Base-by-base conservation (phyloP, 2,888 invertebrate species). In the Ichneumoninae sp. region DNA sequence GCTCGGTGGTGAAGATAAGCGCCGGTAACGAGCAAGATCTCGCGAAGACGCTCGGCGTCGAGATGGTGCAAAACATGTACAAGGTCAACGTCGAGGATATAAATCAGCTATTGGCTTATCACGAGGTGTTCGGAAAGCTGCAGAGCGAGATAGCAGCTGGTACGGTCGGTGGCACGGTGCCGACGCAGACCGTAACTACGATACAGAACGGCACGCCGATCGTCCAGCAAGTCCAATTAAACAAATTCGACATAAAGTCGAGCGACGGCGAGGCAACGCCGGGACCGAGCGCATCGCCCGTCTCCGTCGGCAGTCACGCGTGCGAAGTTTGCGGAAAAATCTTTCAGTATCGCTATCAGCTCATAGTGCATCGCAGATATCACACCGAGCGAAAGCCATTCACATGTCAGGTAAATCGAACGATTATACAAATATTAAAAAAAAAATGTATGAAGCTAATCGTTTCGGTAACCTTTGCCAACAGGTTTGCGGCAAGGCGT, bases 301-400 rank as follows among this genome's bases (percentile, higher is more conserved):
- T 95, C 2, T 94, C 95, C 19, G 94, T 94, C 40, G 96, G 96
- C 26, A 95, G 95, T 86, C 97, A 97, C 93, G 95, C 96, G 22
- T 97, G 97, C 93, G 97, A 97, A 93, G 95, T 97, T 83, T 97
- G 97, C 90, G 97, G 97, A 74, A 97, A 97, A 94, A 96, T 97
- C 94, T 97, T 97, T 94, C 97, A 97, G 90, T 97, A 97, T 93
- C 96, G 97, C 81, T 97, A 98, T 94, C 97, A 97, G 92, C 95
- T 97, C 82, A 97, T 97, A 90, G 97, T 97, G 60, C 97, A 98
- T 94, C 95, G 97, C 90, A 96, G 97, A 89, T 97, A 97, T 94
- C 98, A 98, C 90, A 97, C 96, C 60, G 97, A 97, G 94, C 95
- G 96, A 88, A 97, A 97, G 93, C 97, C 97, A 62, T 97, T 97